Base-by-base conservation (phyloP, 2,113 vertebrate species). In the Gopherus evgoodei region DNA sequence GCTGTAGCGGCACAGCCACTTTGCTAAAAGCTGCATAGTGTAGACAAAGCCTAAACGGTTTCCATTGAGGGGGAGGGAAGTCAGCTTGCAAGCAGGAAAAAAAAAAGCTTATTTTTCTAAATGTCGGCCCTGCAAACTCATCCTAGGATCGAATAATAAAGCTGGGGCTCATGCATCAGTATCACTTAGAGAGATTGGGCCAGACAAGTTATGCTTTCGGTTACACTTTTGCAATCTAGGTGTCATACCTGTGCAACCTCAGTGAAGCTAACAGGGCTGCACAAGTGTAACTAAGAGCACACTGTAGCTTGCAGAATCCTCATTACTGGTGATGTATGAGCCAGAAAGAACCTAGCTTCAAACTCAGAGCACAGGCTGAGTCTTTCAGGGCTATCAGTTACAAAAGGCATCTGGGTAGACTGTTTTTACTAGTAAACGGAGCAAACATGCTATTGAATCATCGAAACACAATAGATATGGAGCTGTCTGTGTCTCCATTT, bases 221-320 rank as follows among this genome's bases (percentile, higher is more conserved):
- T 87, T 5, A 52, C 7, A 0, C 53, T 93, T 93, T 89, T 81
- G 14, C 72, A 76, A 4, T 10, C 22, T 86, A 21, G 3, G 1
- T 44, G 5, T 76, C 76, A 0, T 57, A n/a, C 75, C 57, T 76
- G 81, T 47, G 75, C 42, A 69, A 57, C 17, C 38, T 21, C 53
- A 27, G 21, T 3, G 54, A 56, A 44, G 62, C 84, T 86, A 81
- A 24, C 2, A 84, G 14, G 72, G 49, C 19, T 96, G 62, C 78
- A 65, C 65, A 79, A 31, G 47, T 81, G n/a, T 76, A 76, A 76
- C 42, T 44, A 76, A 47, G 42, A 24, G 13, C 75, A 78, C 81
- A 42, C 72, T 88, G 81, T 84, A 89, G 35, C 50, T 90, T 85
- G 65, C 22, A 81, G 52, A 90, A 93, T 54, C 88, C 93, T 81